phyloP scores from a whole-genome alignment of 2,113 vertebrate species.

The Aegotheles bennettii region DNA sequence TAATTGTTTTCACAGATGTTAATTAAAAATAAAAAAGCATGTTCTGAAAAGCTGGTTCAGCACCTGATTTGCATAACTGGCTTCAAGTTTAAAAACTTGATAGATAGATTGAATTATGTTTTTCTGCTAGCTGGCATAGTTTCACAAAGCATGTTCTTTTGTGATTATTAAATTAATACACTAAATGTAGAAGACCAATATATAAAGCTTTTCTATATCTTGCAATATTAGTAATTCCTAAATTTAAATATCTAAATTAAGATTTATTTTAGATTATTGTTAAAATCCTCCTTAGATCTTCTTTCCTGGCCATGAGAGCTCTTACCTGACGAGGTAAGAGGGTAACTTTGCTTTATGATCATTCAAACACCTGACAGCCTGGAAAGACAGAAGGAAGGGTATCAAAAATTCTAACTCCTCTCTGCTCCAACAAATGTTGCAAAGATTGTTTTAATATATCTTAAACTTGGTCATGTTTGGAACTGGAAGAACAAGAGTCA shows the following conservation, averaged over 20 bases:
- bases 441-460: neutral
- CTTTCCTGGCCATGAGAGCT: neutral
- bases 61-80: neutral
- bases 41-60: neutral
- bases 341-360: neutral
- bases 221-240: neutral
- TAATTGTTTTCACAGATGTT: constrained; percentile 9
- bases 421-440: neutral
- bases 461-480: neutral
- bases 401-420: neutral
- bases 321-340: neutral
- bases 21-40: neutral
- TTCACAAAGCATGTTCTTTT: neutral
- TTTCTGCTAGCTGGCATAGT: neutral
- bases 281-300: neutral
- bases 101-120: neutral
- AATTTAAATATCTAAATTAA: neutral
- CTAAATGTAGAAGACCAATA: neutral
- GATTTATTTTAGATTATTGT: neutral
- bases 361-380: neutral
- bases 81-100: neutral
- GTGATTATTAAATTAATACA: neutral
- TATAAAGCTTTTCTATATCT: neutral
- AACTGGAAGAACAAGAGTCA: neutral
- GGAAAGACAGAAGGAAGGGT: neutral